Percentiles rank a stretch among this genome's conserved stretches.
phyloP scores from a whole-genome alignment of 2,797 vertebrate genomes.

The Lacerta bilineata region DNA sequence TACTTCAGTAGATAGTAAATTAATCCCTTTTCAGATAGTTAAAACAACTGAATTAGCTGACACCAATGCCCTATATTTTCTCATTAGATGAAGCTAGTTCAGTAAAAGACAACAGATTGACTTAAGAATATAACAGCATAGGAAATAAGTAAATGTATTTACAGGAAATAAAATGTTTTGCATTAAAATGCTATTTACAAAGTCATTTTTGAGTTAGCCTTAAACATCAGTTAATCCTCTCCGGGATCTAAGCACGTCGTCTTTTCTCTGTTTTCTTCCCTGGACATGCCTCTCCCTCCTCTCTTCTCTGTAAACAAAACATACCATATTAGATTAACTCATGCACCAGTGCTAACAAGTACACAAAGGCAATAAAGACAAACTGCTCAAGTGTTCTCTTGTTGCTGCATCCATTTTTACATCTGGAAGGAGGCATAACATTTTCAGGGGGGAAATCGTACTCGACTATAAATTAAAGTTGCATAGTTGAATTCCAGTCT shows the following conservation, averaged over 20 bases:
- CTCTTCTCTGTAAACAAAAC: slow-evolving; percentile 79
- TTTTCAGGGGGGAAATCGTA: too few species aligned
- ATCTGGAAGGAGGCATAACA: too few species aligned
- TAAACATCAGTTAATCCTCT: slow-evolving; percentile 81
- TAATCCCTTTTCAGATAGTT: not conserved
- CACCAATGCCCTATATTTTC: not conserved
- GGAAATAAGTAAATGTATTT: slow-evolving; percentile 68
- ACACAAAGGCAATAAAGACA: not conserved
- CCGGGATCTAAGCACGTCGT: slow-evolving; percentile 81
- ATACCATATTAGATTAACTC: slow-evolving; percentile 6
- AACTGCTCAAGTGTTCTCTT: not conserved
- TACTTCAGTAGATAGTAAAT: not conserved
- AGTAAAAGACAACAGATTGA: not conserved
- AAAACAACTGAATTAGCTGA: not conserved
- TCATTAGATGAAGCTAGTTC: not conserved
- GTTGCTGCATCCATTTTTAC: not conserved
- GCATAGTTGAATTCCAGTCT: not conserved
- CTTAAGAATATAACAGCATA: not conserved
- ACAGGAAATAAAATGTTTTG: slow-evolving; percentile 56
- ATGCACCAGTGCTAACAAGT: not conserved
- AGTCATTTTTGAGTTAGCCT: not conserved
- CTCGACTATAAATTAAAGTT: not conserved
- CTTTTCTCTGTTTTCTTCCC: slow-evolving; percentile 89
- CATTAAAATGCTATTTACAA: slow-evolving; percentile 62
- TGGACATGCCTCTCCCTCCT: slow-evolving; percentile 80